Evolutionary conservation across 2,888 invertebrate species (phyloP).

Genomic region (Nebria brevicollis): DNA sequence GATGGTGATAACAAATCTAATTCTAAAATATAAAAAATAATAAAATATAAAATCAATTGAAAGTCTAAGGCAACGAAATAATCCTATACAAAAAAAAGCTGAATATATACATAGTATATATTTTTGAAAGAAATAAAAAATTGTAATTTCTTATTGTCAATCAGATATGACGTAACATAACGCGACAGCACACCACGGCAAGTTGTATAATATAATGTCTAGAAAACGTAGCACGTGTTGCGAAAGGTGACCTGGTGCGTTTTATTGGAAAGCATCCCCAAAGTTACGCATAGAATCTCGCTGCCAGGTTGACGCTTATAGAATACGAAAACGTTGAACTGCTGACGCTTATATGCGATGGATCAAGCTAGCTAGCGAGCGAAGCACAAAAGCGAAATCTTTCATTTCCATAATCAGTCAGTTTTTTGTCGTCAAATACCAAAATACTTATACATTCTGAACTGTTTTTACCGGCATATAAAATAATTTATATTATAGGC

Average conservation of each 20-base stretch:
- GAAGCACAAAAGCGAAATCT: slow-evolving; percentile 23
- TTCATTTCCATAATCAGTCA: slow-evolving; percentile 46
- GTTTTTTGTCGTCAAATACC: slow-evolving; percentile 39
- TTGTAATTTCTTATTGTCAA: slow-evolving; percentile 15
- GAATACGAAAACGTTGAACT: slow-evolving; percentile 29
- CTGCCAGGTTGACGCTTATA: slow-evolving; percentile 14
- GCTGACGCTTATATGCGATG: slow-evolving; percentile 21
- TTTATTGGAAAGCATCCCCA: slow-evolving; percentile 43
- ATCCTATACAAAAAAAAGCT: neutral
- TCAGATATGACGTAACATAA: neutral
- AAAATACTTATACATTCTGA: slow-evolving; percentile 39
- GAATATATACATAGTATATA: neutral
- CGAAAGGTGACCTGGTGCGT: slow-evolving; percentile 44
- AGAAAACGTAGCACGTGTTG: slow-evolving; percentile 31
- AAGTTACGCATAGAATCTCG: slow-evolving; percentile 38
- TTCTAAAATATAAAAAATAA: no score
- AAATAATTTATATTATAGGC: slow-evolving; percentile 13
- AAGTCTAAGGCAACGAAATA: no score
- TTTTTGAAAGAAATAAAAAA: slow-evolving; percentile 7
- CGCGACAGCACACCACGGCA: neutral
- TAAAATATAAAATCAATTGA: no score
- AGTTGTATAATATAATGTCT: slow-evolving; percentile 30
- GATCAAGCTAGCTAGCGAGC: slow-evolving; percentile 22
- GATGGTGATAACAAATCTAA: no score
- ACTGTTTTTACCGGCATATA: slow-evolving; percentile 32